Conservation (phyloP, 2,888 invertebrate species). For the Acronicta aceris region DNA sequence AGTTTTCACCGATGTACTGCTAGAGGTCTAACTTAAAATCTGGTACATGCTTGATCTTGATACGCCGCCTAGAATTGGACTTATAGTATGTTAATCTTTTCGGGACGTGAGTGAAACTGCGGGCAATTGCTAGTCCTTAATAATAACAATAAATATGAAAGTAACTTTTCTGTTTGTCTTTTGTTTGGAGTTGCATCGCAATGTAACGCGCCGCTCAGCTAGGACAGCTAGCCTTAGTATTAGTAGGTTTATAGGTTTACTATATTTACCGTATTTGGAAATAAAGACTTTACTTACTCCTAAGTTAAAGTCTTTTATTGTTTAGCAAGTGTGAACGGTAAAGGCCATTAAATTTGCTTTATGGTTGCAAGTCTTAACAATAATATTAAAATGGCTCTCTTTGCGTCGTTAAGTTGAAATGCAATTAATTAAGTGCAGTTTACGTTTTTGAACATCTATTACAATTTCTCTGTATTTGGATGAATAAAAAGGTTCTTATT, state of each 20-base stretch:
- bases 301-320: constrained; percentile 4
- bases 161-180: too few relatives aligned
- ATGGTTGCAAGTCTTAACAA: constrained; percentile 21
- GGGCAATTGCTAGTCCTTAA: too few relatives aligned
- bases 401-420: constrained; percentile 17
- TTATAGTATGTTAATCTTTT: too few relatives aligned
- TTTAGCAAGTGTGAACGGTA: constrained; percentile 3
- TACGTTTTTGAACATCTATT: neutral
- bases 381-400: constrained; percentile 20
- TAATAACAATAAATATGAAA: too few relatives aligned
- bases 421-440: constrained; percentile 13
- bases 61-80: too few relatives aligned
- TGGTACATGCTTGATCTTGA: too few relatives aligned
- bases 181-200: neutral
- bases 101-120: too few relatives aligned
- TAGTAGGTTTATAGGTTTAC: constrained; percentile 29
- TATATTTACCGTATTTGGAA: neutral
- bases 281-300: constrained; percentile 1
- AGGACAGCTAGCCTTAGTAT: neutral
- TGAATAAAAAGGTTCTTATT: too few relatives aligned
- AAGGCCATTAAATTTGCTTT: constrained; percentile 17
- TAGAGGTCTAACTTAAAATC: too few relatives aligned
- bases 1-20: too few relatives aligned
- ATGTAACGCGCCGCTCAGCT: too few relatives aligned
- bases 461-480: constrained; percentile 3